Evolutionary conservation across 2,888 invertebrate genomes (phyloP).

Genomic region (Neocrepidodera transversa): DNA sequence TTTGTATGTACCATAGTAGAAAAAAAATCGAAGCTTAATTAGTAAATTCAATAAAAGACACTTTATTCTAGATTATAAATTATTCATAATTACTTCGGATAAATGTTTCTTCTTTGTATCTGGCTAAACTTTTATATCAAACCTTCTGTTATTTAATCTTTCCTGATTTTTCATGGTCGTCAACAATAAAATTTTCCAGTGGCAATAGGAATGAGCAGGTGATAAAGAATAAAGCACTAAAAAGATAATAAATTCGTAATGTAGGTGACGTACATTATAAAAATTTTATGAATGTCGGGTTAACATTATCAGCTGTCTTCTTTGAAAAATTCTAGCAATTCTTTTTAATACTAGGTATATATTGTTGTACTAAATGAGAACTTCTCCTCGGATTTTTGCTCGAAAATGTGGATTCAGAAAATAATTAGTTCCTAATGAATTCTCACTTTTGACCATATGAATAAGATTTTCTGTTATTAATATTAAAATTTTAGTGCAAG

Average conservation of each 20-base stretch:
- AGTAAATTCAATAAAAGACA: no score
- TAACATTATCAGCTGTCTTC: no score
- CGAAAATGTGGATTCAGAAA: no score
- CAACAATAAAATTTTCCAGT: neutral
- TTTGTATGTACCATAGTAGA: no score
- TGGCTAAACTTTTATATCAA: no score
- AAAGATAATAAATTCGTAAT: constrained; percentile 1
- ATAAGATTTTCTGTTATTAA: neutral
- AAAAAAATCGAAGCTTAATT: no score
- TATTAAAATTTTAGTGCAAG: no score
- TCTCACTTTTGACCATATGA: neutral
- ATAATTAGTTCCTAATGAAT: neutral
- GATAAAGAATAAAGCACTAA: constrained; percentile 6
- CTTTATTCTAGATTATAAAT: no score
- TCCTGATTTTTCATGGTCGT: neutral
- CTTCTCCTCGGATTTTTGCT: neutral
- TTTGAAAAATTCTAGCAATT: no score
- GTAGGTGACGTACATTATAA: constrained; percentile 3
- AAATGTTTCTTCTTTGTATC: no score
- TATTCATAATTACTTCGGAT: no score
- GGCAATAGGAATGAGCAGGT: constrained; percentile 6
- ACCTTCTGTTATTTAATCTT: neutral
- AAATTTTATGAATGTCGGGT: constrained; percentile 1
- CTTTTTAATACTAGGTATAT: no score
- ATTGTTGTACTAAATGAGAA: neutral